phyloP scores from a whole-genome alignment of 1,140 invertebrate genomes.

The Caerostris darwini region DNA sequence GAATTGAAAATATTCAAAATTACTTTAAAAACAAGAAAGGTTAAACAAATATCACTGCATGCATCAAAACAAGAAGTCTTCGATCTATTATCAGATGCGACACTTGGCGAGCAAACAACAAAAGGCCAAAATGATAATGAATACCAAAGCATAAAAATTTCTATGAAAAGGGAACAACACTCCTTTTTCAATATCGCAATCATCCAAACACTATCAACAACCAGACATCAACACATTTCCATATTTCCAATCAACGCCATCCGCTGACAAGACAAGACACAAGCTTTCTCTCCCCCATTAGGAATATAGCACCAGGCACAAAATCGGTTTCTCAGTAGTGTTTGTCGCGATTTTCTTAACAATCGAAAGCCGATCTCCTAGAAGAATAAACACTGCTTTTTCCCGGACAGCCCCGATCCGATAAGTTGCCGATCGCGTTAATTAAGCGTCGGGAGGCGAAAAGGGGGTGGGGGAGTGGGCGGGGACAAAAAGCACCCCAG shows the following conservation, averaged over 20 bases:
- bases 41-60: too few relatives aligned
- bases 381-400: constrained; percentile 7
- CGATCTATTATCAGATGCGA: too few relatives aligned
- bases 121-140: too few relatives aligned
- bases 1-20: too few relatives aligned
- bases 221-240: constrained; percentile 1
- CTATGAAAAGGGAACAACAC: not conserved
- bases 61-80: too few relatives aligned
- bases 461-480: not conserved
- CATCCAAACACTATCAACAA: not conserved
- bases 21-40: too few relatives aligned
- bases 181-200: not conserved
- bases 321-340: not conserved
- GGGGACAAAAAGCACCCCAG: constrained; percentile 5
- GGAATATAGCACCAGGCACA: not conserved
- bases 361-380: constrained; percentile 32
- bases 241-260: constrained; percentile 17
- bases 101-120: too few relatives aligned
- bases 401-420: not conserved
- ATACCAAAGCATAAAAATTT: too few relatives aligned
- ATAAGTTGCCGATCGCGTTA: not conserved
- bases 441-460: not conserved
- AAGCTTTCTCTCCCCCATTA: not conserved
- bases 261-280: not conserved
- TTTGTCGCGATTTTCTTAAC: constrained; percentile 17